Evolutionary conservation across 2,888 invertebrate genomes (phyloP), one percentile per base, ranked within the genome.

Genomic region (Drosophila tanythrix): DNA sequence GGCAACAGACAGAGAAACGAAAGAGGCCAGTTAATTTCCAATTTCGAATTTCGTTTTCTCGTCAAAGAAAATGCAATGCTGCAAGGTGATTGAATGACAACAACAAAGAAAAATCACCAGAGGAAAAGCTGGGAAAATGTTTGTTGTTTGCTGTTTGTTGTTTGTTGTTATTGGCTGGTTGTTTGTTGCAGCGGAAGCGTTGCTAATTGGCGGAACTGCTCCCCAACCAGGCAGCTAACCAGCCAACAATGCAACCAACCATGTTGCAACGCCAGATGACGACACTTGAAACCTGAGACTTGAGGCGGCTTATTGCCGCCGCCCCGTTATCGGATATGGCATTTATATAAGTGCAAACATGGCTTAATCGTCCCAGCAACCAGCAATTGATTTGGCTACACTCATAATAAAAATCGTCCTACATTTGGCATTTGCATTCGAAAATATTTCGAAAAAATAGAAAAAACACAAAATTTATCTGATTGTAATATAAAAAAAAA

Each of bases 161-260:
- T 43, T 29, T 51, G 50, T 43, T 69, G 21, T 15, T 46, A 46
- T 25, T 46, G 46, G 70, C 56, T 18, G 36, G 36, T 7, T 43
- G 29, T 21, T 27, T 60, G 51, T 4, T 66, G 75, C 90, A 80
- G 90, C 90, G 89, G 87, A 89, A 88, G 90, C 87, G 58, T 64
- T 76, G 77, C 87, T 90, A 90, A 88, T 88, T 88, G 87, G 90
- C 87, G 87, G 90, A 88, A 88, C 90, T 88, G 83, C 76, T 56
- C 53, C 66, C 66, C 70, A 66, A 48, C n/a, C 36, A 38, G 27
- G 4, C 63, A 63, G 33, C 53, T 52, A 58, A 2, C 21, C 46
- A 15, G 46, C 46, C 36, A 64, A 48, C 40, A 63, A 52, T 36
- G 52, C 35, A 50, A 33, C 43, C 58, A 76, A 81, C 86, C 74